Evolutionary conservation across 2,113 vertebrate species (phyloP).

Genomic region (Rana temporaria): DNA sequence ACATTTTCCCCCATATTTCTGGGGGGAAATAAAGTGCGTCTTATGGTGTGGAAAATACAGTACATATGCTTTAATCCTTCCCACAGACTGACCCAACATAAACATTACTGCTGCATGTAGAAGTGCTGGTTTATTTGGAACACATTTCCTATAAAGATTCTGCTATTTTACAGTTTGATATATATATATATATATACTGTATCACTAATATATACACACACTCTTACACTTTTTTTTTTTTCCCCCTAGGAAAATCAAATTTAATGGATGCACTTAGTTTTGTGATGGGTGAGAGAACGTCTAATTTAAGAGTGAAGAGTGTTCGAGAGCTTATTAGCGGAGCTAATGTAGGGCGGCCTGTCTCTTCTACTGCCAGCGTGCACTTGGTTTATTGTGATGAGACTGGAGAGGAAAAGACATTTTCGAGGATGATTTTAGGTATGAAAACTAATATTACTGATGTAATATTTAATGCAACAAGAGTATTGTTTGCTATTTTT

Average conservation of each 20-base stretch:
- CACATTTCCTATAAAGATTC: too few relatives aligned
- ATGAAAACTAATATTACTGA: conserved; percentile 5
- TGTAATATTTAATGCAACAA: too few relatives aligned
- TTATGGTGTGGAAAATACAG: too few relatives aligned
- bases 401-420: conserved; percentile 78
- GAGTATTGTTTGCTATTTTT: too few relatives aligned
- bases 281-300: conserved; percentile 81
- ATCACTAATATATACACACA: too few relatives aligned
- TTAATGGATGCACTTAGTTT: conserved; percentile 96
- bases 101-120: too few relatives aligned
- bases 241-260: conserved; percentile 88
- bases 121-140: too few relatives aligned
- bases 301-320: conserved; percentile 83
- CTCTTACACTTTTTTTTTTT: neutral
- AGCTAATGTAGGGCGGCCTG: conserved; percentile 84
- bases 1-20: too few relatives aligned
- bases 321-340: conserved; percentile 87
- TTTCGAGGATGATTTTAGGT: conserved; percentile 83
- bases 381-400: conserved; percentile 78
- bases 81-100: too few relatives aligned
- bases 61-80: too few relatives aligned
- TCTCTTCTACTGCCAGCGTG: conserved; percentile 79
- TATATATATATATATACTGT: neutral
- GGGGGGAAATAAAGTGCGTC: too few relatives aligned
- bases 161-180: too few relatives aligned